Evolutionary conservation across 2,113 vertebrate species (phyloP).

Genomic region (Reinhardtius hippoglossoides): DNA sequence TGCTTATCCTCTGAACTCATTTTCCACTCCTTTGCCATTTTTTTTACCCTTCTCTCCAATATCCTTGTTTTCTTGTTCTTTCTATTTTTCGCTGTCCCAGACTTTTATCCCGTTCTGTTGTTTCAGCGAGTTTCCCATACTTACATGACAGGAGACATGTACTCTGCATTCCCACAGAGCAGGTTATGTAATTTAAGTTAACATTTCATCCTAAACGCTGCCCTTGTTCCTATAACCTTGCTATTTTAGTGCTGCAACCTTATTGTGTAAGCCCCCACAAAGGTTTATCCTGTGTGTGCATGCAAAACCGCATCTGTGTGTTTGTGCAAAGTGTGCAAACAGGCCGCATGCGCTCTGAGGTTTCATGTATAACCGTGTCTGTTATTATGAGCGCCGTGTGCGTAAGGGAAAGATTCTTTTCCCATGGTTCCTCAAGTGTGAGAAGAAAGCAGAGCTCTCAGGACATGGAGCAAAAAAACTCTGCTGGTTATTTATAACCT

Average conservation of each 20-base stretch:
- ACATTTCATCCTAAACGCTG: slow-evolving; percentile 57
- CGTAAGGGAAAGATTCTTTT: slow-evolving; percentile 82
- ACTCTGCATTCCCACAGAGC: slow-evolving; percentile 62
- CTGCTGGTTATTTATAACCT: slow-evolving; percentile 79
- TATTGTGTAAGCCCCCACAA: slow-evolving; percentile 19
- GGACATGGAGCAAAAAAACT: slow-evolving; percentile 71
- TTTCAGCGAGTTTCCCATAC: slow-evolving; percentile 73
- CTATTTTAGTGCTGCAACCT: slow-evolving; percentile 46
- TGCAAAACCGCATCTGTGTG: slow-evolving; percentile 29
- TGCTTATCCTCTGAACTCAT: slow-evolving; percentile 40
- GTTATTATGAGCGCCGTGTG: slow-evolving; percentile 71
- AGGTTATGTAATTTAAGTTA: slow-evolving; percentile 62
- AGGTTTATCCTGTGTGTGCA: slow-evolving; percentile 43
- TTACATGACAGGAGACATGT: slow-evolving; percentile 58
- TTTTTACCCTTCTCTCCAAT: slow-evolving; percentile 21
- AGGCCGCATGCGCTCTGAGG: slow-evolving; percentile 39
- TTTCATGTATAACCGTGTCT: slow-evolving; percentile 66
- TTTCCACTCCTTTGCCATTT: slow-evolving; percentile 35
- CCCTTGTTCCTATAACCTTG: slow-evolving; percentile 50
- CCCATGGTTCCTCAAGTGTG: slow-evolving; percentile 81
- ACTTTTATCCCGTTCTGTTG: slow-evolving; percentile 63
- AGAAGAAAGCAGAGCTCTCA: slow-evolving; percentile 79
- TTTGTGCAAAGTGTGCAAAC: slow-evolving; percentile 52
- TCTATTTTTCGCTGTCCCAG: slow-evolving; percentile 54
- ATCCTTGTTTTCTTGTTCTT: slow-evolving; percentile 55